Percentiles rank a stretch among this genome's conserved stretches.
Evolutionary conservation across 23 tunicate species (phyloP).

Genomic region (Trididemnum clinides): DNA sequence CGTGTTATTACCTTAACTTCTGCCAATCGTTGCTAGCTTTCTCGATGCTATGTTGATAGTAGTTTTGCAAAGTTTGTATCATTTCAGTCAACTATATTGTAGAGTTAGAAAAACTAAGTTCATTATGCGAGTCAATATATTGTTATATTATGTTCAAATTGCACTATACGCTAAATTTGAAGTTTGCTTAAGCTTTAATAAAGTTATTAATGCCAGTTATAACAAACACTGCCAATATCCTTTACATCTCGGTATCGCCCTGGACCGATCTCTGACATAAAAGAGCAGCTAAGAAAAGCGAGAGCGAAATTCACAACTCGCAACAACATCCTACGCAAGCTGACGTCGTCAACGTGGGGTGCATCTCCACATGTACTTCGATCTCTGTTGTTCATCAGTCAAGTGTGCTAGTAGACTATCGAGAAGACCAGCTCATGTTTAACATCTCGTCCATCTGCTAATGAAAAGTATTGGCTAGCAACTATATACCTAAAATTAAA

Average conservation of each 20-base stretch:
- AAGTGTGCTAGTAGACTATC: background rate
- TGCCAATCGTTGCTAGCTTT: too few species aligned
- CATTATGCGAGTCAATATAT: too few species aligned
- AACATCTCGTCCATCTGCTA: background rate
- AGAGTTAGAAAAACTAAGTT: too few species aligned
- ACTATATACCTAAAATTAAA: conserved; percentile 4
- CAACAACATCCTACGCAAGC: background rate
- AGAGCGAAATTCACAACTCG: background rate
- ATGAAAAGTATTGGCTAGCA: background rate
- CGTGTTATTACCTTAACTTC: too few species aligned
- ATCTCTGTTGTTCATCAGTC: background rate
- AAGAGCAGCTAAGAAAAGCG: background rate
- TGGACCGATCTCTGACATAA: background rate
- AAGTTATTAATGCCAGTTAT: too few species aligned
- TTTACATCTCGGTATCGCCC: background rate
- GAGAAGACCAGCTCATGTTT: background rate
- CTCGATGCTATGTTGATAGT: too few species aligned
- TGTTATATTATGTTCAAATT: too few species aligned
- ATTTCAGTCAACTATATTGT: too few species aligned
- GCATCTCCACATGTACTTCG: background rate
- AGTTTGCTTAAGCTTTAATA: too few species aligned
- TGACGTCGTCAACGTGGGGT: background rate
- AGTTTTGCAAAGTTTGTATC: too few species aligned
- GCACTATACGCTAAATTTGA: too few species aligned
- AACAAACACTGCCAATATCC: too few species aligned